phyloP scores from a whole-genome alignment of 2,113 vertebrate genomes.

The Heterotilapia buettikoferi region DNA sequence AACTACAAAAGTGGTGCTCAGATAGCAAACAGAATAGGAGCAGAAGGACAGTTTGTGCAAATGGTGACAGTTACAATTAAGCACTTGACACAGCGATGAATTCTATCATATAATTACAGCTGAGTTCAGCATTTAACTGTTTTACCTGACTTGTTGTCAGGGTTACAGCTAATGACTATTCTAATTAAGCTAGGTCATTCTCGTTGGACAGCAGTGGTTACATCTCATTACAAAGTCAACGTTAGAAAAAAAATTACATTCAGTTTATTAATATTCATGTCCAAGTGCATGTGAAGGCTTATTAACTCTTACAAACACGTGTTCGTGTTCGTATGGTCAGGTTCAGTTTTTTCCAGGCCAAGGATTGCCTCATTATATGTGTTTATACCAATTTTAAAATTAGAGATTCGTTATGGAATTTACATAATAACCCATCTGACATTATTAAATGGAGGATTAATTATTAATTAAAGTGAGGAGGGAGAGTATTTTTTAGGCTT shows the following conservation, averaged over 20 bases:
- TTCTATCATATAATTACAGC: neutral
- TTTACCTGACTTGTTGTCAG: neutral
- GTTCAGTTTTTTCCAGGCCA: neutral
- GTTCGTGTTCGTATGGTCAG: neutral
- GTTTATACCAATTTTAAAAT: neutral
- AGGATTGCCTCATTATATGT: neutral
- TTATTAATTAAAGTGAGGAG: neutral
- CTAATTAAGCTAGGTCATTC: neutral
- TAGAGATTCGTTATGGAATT: neutral
- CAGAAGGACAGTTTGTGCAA: neutral
- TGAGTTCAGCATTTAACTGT: neutral
- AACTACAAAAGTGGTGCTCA: neutral
- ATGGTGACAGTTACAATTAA: neutral
- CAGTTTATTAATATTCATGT: neutral
- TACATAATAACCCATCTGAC: neutral
- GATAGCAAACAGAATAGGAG: neutral
- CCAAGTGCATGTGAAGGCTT: neutral
- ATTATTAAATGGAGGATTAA: neutral
- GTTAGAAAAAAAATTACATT: neutral
- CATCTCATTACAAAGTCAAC: neutral
- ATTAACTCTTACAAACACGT: neutral
- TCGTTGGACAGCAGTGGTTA: neutral
- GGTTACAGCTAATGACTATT: neutral
- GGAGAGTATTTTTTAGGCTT: neutral
- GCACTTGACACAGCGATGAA: neutral